Percentiles rank a stretch among this genome's conserved stretches.
phyloP scores from a whole-genome alignment of 1,140 invertebrate species.

The Agrypnia vestita region DNA sequence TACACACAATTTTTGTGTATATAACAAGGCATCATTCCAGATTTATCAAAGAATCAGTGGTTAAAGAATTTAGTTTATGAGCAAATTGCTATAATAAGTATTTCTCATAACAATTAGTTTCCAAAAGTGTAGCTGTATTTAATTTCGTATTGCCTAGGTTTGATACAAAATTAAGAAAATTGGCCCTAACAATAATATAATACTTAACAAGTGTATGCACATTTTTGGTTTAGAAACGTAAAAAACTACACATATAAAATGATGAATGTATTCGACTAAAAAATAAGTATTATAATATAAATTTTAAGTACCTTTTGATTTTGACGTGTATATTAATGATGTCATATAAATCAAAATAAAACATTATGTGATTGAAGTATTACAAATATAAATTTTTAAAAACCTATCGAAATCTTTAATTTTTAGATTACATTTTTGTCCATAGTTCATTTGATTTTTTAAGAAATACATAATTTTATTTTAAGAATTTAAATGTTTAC shows the following conservation, averaged over 20 bases:
- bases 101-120: too few relatives aligned
- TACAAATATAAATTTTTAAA: too few relatives aligned
- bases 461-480: too few relatives aligned
- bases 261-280: neutral
- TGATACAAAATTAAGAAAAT: neutral
- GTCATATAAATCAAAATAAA: neutral
- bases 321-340: neutral
- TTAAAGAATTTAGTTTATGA: too few relatives aligned
- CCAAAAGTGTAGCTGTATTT: too few relatives aligned
- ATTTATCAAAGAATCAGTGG: too few relatives aligned
- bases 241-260: neutral
- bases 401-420: too few relatives aligned
- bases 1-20: too few relatives aligned
- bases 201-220: neutral
- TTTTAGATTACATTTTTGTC: too few relatives aligned
- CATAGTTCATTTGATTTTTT: too few relatives aligned
- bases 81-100: neutral
- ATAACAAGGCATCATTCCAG: too few relatives aligned
- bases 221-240: neutral
- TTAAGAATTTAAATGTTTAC: neutral
- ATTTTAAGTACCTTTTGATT: constrained; percentile 1
- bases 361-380: neutral
- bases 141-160: neutral
- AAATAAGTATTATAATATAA: neutral
- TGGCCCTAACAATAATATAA: neutral